These are phyloP conservation scores for Myotis brandtii DNA, from an alignment of 2,113 vertebrate genomes.

Conservation along the genomic window DNA sequence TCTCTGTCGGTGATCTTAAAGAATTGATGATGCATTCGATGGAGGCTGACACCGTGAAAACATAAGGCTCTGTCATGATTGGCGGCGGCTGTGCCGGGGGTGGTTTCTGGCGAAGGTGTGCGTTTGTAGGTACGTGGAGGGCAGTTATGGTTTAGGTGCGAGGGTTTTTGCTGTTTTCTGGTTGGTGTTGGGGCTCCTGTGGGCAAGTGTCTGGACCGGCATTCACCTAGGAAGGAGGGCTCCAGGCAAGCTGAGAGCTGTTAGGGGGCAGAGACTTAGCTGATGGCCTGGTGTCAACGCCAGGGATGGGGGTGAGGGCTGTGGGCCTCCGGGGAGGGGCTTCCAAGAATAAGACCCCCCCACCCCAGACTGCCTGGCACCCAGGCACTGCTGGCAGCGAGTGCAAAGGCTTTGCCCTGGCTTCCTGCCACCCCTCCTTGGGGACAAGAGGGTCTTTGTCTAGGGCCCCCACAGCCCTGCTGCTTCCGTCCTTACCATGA, in stretches of 20 bases:
- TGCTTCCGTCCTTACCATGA: slow-evolving; percentile 42
- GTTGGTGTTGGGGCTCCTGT: background rate
- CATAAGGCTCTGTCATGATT: background rate
- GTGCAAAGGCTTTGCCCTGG: slow-evolving; percentile 79
- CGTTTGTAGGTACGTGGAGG: background rate
- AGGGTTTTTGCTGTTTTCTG: slow-evolving; percentile 7
- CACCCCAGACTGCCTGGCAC: slow-evolving; percentile 72
- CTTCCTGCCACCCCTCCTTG: slow-evolving; percentile 73
- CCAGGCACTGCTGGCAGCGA: slow-evolving; percentile 67
- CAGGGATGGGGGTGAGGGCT: background rate
- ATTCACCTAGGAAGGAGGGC: background rate
- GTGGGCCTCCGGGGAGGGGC: background rate
- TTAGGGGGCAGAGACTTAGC: slow-evolving; percentile 6
- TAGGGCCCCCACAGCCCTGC: background rate
- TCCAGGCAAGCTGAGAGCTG: background rate
- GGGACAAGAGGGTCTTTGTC: slow-evolving; percentile 82
- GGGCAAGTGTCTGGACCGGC: background rate
- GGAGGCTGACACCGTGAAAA: background rate
- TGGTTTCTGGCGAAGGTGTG: slow-evolving; percentile 8
- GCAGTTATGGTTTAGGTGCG: background rate
- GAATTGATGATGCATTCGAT: too few species aligned
- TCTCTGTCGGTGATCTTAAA: background rate
- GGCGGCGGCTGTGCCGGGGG: slow-evolving; percentile 19
- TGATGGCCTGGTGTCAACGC: background rate
- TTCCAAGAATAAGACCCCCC: slow-evolving; percentile 30